Base-by-base conservation (phyloP, 2,113 vertebrate genomes). In the Eclectus roratus region DNA sequence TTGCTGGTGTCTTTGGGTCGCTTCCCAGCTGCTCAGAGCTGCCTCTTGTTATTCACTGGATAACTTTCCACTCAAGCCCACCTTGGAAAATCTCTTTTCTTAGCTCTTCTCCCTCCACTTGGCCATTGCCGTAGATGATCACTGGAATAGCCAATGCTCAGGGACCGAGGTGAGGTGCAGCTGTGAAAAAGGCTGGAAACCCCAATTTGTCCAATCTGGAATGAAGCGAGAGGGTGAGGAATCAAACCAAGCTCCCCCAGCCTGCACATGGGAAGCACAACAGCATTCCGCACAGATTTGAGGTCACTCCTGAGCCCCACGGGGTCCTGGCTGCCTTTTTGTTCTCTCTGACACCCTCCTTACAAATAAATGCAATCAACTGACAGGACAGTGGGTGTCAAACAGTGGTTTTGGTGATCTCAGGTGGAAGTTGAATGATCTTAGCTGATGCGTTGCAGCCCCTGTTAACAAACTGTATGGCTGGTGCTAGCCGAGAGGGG, bases 1-100 rank as follows among this genome's bases (percentile, higher is more conserved):
- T 91, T 94, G 21, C 86, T 89, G 70, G 33, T 55, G 86, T 46
- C 83, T 89, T 89, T 95, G 89, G 77, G 85, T 84, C 0, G 0
- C 23, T 92, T 93, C 91, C 94, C 43, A 2, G 80, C n/a, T 94
- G 5, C 88, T 95, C 77, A 43, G 83, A 86, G 73, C 86, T 80
- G 64, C 80, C 64, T 90, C 5, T 11, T 73, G 50, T 52, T 29
- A 9, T 24, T 94, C 85, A 33, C 80, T 17, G 31, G 4, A 19
- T 84, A 66, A 86, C 76, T 80, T 90, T 47, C 64, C 4, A 4
- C 55, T 92, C 64, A 11, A 80, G 27, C 39, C 72, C 72, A 92
- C 85, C 69, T 88, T 88, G 72, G 63, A 80, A 83, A 65, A 9
- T 56, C n/a, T 53, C 61, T 35, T 84, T 88, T 47, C 44, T 83